Percentiles rank a stretch among this genome's conserved stretches.
Evolutionary conservation across 35 echinoderm and acorn worm genomes (phyloP).

Genomic region (Diadema setosum): DNA sequence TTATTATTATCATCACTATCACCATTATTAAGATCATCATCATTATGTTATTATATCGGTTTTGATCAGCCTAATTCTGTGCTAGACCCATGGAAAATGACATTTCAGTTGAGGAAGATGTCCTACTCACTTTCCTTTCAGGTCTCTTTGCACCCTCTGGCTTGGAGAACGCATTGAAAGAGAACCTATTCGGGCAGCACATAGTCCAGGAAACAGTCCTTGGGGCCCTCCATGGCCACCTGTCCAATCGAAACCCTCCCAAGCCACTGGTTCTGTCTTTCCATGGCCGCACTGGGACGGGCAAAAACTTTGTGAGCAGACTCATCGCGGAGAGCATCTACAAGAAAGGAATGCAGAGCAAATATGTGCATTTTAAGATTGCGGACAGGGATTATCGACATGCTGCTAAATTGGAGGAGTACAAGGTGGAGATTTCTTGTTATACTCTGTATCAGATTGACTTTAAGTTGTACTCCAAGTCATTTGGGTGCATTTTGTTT

Average conservation of each 20-base stretch:
- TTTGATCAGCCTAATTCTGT: too few relatives aligned
- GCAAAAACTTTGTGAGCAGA: conserved; percentile 75
- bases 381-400: conserved; percentile 41
- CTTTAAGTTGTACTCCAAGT: too few relatives aligned
- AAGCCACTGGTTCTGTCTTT: conserved; percentile 88
- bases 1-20: too few relatives aligned
- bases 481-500: too few relatives aligned
- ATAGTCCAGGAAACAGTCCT: conserved; percentile 33
- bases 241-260: neutral
- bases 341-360: conserved; percentile 48
- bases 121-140: neutral
- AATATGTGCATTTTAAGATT: conserved; percentile 61
- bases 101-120: too few relatives aligned
- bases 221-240: conserved; percentile 29
- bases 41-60: too few relatives aligned
- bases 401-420: neutral
- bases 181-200: conserved; percentile 72
- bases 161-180: neutral
- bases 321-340: conserved; percentile 71
- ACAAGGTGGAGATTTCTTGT: conserved; percentile 29
- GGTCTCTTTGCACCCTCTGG: neutral
- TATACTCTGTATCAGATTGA: too few relatives aligned
- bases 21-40: too few relatives aligned
- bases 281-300: conserved; percentile 77
- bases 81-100: too few relatives aligned